phyloP scores from a whole-genome alignment of 1,140 invertebrate genomes.

The Leptopilina boulardi region DNA sequence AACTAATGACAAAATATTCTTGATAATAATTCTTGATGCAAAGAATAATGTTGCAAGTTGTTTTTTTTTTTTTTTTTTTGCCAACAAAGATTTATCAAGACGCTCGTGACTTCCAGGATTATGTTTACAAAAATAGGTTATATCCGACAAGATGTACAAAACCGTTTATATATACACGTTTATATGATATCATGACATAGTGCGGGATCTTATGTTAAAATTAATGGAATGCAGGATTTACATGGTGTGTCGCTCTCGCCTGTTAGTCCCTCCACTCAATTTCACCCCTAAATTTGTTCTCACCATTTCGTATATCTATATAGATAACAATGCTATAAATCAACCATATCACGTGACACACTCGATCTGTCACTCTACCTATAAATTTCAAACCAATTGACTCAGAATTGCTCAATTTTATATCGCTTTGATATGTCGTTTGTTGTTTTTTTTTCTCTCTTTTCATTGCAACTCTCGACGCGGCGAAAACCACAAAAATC shows the following conservation, averaged over 20 bases:
- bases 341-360: background rate
- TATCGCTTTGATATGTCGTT: background rate
- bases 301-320: background rate
- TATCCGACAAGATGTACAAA: constrained; percentile 12
- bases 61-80: background rate
- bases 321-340: background rate
- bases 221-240: constrained; percentile 24
- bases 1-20: too few species aligned
- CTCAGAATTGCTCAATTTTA: background rate
- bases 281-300: constrained; percentile 21
- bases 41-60: background rate
- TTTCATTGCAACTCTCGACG: too few species aligned
- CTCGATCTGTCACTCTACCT: background rate
- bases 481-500: too few species aligned
- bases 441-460: background rate
- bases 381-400: constrained; percentile 12
- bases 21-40: background rate
- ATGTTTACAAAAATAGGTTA: constrained; percentile 16
- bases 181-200: background rate
- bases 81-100: constrained; percentile 13
- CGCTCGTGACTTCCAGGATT: constrained; percentile 31
- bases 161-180: constrained; percentile 3
- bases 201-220: constrained; percentile 1
- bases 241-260: background rate
- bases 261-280: background rate